A percentile compares a stretch with the other conserved stretches of the same genome.
phyloP scores from a whole-genome alignment of 2,113 vertebrate genomes.

The Ailuropoda melanoleuca region DNA sequence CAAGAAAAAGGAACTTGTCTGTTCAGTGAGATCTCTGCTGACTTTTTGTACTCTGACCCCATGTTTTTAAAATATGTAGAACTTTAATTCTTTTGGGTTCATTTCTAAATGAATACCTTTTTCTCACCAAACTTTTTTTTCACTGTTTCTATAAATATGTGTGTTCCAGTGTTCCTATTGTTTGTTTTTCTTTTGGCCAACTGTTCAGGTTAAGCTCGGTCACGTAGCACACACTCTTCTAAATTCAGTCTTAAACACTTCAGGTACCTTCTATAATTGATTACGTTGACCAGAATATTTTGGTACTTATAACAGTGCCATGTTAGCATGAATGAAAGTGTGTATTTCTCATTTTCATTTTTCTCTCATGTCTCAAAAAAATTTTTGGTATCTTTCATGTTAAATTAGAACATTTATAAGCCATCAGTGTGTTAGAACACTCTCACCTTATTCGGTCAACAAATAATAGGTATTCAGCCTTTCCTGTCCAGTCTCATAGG shows the following conservation, averaged over 20 bases:
- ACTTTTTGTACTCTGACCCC: slow-evolving; percentile 68
- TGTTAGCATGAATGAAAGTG: slow-evolving; percentile 21
- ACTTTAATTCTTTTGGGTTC: slow-evolving; percentile 61
- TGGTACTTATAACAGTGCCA: background rate
- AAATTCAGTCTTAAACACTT: slow-evolving; percentile 36
- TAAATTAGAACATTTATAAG: slow-evolving; percentile 21
- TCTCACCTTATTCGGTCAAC: background rate
- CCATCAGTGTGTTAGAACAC: background rate
- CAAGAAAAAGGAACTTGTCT: slow-evolving; percentile 61
- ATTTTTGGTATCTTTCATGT: background rate
- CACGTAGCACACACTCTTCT: slow-evolving; percentile 19
- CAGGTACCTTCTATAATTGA: background rate
- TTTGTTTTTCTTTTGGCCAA: slow-evolving; percentile 60
- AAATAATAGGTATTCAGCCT: background rate
- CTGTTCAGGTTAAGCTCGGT: slow-evolving; percentile 63
- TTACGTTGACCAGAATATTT: background rate
- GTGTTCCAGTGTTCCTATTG: background rate
- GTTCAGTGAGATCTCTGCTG: slow-evolving; percentile 37
- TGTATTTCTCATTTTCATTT: background rate
- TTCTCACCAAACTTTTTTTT: slow-evolving; percentile 32
- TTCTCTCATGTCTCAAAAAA: background rate
- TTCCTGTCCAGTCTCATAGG: background rate
- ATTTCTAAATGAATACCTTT: slow-evolving; percentile 57
- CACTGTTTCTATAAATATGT: slow-evolving; percentile 70
- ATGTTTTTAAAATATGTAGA: slow-evolving; percentile 59